Evolutionary conservation across 2,797 vertebrate genomes (phyloP), one percentile per base, ranked within the genome.

Genomic region (Brachyalestes nurse): DNA sequence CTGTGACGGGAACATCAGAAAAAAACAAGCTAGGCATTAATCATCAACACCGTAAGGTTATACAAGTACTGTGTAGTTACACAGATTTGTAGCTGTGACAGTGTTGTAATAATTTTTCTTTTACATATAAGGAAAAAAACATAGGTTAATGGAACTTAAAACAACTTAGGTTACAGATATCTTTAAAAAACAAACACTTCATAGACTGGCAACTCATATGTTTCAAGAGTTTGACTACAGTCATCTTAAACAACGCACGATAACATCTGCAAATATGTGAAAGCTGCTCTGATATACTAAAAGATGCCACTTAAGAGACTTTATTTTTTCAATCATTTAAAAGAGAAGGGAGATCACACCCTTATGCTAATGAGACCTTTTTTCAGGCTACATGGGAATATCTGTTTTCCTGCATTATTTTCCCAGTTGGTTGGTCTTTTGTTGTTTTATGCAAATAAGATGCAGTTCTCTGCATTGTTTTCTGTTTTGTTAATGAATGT

Each of bases 1-100:
- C 98, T 99, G 90, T 71, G 88, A 1, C 6, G 19, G 21, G 61
- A 13, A 82, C 19, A 61, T 0, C 78, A 87, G 72, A 78, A 62
- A n/a, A 2, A 79, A 49, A 17, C 65, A 23, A n/a, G 23, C 23
- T 75, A 8, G 21, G 19, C 57, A n/a, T 57, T 10, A 60, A 34
- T 34, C n/a, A 13, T 4, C 21, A 40, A 55, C 49, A 16, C 38
- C 16, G 47, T 65, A 47, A 51, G 42, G 47, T 64, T 23, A 51
- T 13, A 23, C 14, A 45, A 45, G 16, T 42, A 12, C 64, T 12
- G 40, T 13, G 4, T 4, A n/a, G 10, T 6, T 34, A 34, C 34
- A 34, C 34, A 34, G 34, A 4, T 34, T 28, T 28, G 3, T 3
- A 34, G 34, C 2, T 34, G 4, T 34, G 4, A 34, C 4, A 4